Conservation (phyloP, 2,113 vertebrate species). For the Proteles cristata region DNA sequence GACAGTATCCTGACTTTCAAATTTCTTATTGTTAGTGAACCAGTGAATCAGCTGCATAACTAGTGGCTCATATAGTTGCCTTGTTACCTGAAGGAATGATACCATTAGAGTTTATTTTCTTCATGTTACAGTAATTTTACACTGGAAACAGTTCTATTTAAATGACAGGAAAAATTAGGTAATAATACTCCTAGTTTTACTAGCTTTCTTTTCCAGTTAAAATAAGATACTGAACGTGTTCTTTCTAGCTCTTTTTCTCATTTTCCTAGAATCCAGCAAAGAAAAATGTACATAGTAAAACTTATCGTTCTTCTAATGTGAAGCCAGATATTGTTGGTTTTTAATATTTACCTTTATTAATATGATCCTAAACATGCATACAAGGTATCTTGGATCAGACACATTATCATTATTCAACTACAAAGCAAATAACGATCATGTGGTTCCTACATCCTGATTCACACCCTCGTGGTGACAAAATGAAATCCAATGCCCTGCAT, state of each 20-base stretch:
- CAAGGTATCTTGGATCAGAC: not conserved
- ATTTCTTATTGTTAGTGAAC: slow-evolving; percentile 99
- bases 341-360: not conserved
- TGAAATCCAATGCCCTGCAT: fast-evolving
- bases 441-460: too few species aligned
- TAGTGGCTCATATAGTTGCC: slow-evolving; percentile 95
- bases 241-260: not conserved
- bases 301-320: not conserved
- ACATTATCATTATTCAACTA: not conserved
- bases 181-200: not conserved
- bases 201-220: slow-evolving; percentile 45
- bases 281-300: not conserved
- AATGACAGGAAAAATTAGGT: not conserved
- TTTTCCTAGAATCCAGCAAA: not conserved
- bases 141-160: not conserved
- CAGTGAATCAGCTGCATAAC: slow-evolving; percentile 99
- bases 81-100: slow-evolving; percentile 90
- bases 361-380: not conserved
- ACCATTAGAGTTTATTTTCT: not conserved
- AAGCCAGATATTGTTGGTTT: not conserved
- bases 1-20: too few species aligned
- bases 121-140: not conserved
- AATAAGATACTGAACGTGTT: not conserved
- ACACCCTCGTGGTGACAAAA: not conserved
- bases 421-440: not conserved